These are phyloP conservation scores for Diaphora mendica DNA, from an alignment of 2,888 invertebrate genomes.

Conservation along the genomic window DNA sequence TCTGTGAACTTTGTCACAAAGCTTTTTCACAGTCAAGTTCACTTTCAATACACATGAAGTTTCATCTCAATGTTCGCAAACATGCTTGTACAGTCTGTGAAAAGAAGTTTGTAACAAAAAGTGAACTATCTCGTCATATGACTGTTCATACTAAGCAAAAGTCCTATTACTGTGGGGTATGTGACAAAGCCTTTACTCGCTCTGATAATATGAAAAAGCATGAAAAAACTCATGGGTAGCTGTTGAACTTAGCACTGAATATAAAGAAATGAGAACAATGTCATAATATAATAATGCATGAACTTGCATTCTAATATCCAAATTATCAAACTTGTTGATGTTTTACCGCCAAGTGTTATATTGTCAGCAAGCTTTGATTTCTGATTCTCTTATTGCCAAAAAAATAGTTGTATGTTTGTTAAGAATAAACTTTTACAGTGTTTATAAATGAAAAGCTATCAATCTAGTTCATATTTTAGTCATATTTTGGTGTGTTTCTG, in stretches of 20 bases:
- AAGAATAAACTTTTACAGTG: constrained; percentile 64
- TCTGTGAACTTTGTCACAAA: constrained; percentile 84
- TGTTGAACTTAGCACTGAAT: constrained; percentile 46
- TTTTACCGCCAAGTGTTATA: constrained; percentile 54
- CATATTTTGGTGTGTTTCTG: constrained; percentile 83
- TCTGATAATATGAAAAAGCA: constrained; percentile 86
- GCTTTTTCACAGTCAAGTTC: constrained; percentile 85
- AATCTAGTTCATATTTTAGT: constrained; percentile 85
- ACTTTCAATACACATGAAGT: constrained; percentile 85
- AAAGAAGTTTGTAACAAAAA: constrained; percentile 85
- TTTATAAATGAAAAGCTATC: constrained; percentile 78
- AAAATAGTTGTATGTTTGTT: constrained; percentile 80
- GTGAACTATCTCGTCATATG: constrained; percentile 86
- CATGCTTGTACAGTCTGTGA: constrained; percentile 85
- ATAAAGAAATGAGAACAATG: constrained; percentile 50
- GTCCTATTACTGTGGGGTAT: constrained; percentile 84
- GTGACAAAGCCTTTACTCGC: constrained; percentile 84
- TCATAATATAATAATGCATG: constrained; percentile 49
- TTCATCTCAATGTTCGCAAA: constrained; percentile 83
- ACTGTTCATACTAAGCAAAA: constrained; percentile 85
- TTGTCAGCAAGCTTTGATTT: constrained; percentile 70
- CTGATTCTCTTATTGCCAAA: constrained; percentile 86
- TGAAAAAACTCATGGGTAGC: constrained; percentile 84
- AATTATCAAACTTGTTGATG: constrained; percentile 36
- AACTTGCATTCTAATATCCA: constrained; percentile 47